Conservation (phyloP, 2,113 vertebrate genomes). For the Cariama cristata region DNA sequence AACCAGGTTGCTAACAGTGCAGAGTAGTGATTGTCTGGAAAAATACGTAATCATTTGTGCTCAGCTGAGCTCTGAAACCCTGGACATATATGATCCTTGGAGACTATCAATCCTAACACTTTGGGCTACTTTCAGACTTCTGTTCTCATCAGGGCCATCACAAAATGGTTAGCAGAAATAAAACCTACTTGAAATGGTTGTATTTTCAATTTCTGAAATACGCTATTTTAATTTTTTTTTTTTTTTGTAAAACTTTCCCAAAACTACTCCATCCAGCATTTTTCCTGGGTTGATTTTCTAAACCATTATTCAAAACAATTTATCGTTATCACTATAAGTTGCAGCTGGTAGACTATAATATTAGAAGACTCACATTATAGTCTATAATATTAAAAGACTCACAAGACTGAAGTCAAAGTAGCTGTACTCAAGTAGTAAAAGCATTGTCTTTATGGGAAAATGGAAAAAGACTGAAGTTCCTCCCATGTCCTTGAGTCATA, state of each 20-base stretch:
- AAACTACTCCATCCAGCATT: not conserved
- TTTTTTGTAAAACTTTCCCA: not conserved
- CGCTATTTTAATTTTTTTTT: rapidly evolving
- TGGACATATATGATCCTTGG: not conserved
- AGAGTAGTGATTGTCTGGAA: not conserved
- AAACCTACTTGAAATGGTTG: not conserved
- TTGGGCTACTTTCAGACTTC: not conserved
- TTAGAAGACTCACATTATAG: not conserved
- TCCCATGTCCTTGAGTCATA: not conserved
- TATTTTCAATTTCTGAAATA: not conserved
- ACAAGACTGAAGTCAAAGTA: too few relatives aligned
- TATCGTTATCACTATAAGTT: not conserved
- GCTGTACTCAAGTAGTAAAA: not conserved
- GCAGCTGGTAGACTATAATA: not conserved
- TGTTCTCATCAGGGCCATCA: not conserved
- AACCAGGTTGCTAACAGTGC: not conserved
- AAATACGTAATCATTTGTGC: not conserved
- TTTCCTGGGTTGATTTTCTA: not conserved
- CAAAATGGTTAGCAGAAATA: not conserved
- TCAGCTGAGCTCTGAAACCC: not conserved
- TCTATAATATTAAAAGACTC: not conserved
- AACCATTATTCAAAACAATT: not conserved
- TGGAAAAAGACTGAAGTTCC: not conserved
- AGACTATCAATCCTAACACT: not conserved
- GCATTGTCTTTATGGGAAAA: not conserved